phyloP scores from a whole-genome alignment of 2,113 vertebrate genomes.

The Zosterops hypoxanthus region DNA sequence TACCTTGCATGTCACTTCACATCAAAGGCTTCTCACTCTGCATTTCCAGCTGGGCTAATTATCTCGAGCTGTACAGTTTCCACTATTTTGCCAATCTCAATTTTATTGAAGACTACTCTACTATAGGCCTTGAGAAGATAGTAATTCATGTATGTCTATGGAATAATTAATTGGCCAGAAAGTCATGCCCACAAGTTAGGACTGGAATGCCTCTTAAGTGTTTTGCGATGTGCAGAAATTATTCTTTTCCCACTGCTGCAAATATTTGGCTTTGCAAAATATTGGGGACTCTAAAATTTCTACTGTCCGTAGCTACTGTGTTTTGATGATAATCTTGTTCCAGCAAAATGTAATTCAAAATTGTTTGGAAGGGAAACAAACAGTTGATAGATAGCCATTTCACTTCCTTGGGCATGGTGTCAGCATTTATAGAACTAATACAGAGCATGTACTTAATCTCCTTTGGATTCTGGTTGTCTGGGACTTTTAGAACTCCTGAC shows the following conservation, averaged over 20 bases:
- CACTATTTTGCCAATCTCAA: not conserved
- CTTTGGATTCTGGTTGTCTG: not conserved
- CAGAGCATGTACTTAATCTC: not conserved
- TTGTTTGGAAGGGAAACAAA: not conserved
- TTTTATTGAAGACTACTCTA: not conserved
- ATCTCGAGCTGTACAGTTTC: not conserved
- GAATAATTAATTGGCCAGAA: not conserved
- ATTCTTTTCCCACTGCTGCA: not conserved
- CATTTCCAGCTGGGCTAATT: not conserved
- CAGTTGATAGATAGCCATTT: not conserved
- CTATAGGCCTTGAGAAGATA: not conserved
- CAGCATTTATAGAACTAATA: not conserved
- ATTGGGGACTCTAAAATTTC: not conserved
- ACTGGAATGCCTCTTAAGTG: not conserved
- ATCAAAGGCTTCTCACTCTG: not conserved
- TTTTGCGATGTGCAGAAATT: not conserved
- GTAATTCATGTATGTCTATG: not conserved
- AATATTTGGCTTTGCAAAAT: not conserved
- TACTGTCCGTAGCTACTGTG: not conserved
- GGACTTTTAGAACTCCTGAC: not conserved
- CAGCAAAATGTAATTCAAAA: not conserved
- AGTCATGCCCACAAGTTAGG: not conserved
- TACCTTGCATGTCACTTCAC: not conserved
- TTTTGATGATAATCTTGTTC: not conserved
- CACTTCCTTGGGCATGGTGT: not conserved